Evolutionary conservation across 2,113 vertebrate genomes (phyloP), one percentile per base, ranked within the genome.

Genomic region (Ciconia maguari): DNA sequence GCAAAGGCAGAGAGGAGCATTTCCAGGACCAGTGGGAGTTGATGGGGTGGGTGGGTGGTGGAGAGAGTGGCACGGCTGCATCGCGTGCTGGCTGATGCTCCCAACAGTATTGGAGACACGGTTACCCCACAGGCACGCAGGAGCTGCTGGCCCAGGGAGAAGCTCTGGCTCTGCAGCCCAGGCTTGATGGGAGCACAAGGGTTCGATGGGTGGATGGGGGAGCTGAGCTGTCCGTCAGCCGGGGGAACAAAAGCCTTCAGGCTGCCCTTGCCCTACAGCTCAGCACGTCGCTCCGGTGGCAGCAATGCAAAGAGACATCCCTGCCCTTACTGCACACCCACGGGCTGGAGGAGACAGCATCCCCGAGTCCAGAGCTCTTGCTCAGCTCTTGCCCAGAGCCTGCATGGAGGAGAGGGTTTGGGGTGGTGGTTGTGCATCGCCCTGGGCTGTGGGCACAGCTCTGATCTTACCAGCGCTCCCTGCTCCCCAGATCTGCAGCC

Each of bases 401-500:
- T 27, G 2, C 7, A 3, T 1, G 7, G 48, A 7, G 9, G 7
- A 17, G 55, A 12, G 74, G 20, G 20, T 19, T 77, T 9, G 17
- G 48, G 42, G 74, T 6, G 36, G 46, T 7, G 29, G 46, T 46
- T 41, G 34, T 0, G 1, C 6, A 0, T 16, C 15, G 60, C 60
- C 34, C 30, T 10, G 36, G 44, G 71, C 38, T 46, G 26, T 7
- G 30, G 66, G 44, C 20, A 6, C 54, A 34, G 52, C 62, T 41
- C 51, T 32, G 54, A 13, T 34, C 81, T 92, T 14, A 86, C 16
- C 22, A 1, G 29, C 1, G 0, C 25, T 32, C 25, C 11, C 13
- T 0, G 2, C n/a, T 55, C 68, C 57, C 52, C 96, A 99, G 99
- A 99, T 99, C 97, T 99, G 99, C 98, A 99, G 99, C 96, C 98